These are phyloP conservation scores for Phasia obesa DNA, from an alignment of 2,888 invertebrate genomes.

Conservation along the genomic window DNA sequence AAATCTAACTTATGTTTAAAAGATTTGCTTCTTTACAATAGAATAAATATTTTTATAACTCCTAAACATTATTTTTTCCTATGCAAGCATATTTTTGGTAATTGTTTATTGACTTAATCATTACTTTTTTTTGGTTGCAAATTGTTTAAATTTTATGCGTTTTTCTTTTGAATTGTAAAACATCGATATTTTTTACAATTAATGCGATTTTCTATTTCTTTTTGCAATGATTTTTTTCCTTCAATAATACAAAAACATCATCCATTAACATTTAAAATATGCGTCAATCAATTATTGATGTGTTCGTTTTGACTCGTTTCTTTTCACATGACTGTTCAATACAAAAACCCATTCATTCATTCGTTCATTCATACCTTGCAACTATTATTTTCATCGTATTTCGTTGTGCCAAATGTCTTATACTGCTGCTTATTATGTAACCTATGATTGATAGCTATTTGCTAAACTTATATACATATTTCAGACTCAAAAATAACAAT, in stretches of 20 bases:
- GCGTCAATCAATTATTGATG: slow-evolving; percentile 71
- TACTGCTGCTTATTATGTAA: slow-evolving; percentile 63
- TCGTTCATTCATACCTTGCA: slow-evolving; percentile 28
- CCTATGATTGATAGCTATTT: slow-evolving; percentile 68
- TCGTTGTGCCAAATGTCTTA: slow-evolving; percentile 41
- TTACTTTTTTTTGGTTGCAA: not conserved
- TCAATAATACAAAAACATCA: slow-evolving; percentile 33
- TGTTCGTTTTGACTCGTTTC: slow-evolving; percentile 40
- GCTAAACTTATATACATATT: slow-evolving; percentile 19
- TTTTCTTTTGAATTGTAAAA: slow-evolving; percentile 44
- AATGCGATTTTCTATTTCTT: slow-evolving; percentile 3
- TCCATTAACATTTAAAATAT: slow-evolving; percentile 70
- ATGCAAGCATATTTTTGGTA: no score
- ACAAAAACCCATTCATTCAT: no score
- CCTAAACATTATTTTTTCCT: not conserved
- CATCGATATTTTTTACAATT: slow-evolving; percentile 20
- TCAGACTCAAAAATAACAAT: slow-evolving; percentile 32
- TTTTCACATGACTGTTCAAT: slow-evolving; percentile 44
- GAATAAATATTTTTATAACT: not conserved
- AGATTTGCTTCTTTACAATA: not conserved
- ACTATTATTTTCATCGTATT: slow-evolving; percentile 19
- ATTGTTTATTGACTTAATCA: slow-evolving; percentile 12
- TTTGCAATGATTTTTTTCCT: slow-evolving; percentile 13
- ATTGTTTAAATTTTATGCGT: slow-evolving; percentile 50
- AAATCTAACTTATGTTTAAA: not conserved